Evolutionary conservation across 1,140 invertebrate genomes (phyloP).

Genomic region (Conopomorpha cramerella): DNA sequence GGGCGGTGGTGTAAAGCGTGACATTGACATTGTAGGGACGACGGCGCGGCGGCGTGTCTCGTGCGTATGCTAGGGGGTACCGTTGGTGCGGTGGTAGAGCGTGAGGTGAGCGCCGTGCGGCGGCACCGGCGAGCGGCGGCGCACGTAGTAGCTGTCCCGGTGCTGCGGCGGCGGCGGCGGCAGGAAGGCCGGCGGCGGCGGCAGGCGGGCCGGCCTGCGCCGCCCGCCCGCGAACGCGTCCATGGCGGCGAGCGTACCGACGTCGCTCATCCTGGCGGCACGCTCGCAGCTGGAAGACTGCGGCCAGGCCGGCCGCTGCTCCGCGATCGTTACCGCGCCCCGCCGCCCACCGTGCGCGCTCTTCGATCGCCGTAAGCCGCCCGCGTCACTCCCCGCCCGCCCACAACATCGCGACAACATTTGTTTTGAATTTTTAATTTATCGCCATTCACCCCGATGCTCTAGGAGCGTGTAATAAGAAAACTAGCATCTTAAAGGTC

Average conservation of each 20-base stretch:
- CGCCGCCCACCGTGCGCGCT: constrained; percentile 33
- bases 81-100: constrained; percentile 44
- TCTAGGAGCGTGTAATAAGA: constrained; percentile 24
- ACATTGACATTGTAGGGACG: constrained; percentile 25
- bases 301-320: constrained; percentile 62
- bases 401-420: constrained; percentile 35
- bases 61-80: constrained; percentile 31
- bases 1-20: constrained; percentile 7
- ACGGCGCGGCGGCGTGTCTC: constrained; percentile 5
- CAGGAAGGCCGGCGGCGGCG: constrained; percentile 53
- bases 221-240: constrained; percentile 60
- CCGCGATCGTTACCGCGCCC: constrained; percentile 55
- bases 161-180: constrained; percentile 51
- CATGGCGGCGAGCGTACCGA: constrained; percentile 53
- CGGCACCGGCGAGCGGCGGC: constrained; percentile 48
- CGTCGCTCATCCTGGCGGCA: constrained; percentile 54
- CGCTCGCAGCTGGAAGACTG: constrained; percentile 56
- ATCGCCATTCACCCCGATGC: constrained; percentile 45
- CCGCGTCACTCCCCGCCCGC: constrained; percentile 33
- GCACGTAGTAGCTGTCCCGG: constrained; percentile 51
- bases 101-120: constrained; percentile 40
- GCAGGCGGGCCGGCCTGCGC: constrained; percentile 39
- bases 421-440: constrained; percentile 60
- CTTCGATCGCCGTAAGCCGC: constrained; percentile 52
- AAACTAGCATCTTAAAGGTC: constrained; percentile 30